Base-by-base conservation (phyloP, 2,888 invertebrate genomes). In the Dynastes tityus region DNA sequence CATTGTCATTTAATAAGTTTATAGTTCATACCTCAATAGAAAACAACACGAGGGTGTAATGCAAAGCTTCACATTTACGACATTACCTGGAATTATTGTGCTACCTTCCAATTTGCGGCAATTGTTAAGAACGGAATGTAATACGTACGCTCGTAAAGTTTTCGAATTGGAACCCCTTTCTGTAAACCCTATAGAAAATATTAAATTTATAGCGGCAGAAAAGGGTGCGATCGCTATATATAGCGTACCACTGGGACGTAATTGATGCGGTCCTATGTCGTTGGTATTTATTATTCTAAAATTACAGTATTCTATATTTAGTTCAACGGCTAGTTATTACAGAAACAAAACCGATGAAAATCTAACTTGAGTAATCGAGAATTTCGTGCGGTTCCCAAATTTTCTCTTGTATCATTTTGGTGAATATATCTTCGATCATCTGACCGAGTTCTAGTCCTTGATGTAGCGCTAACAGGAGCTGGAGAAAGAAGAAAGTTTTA, bases 221-320 rank as follows among this genome's bases (percentile, higher is more conserved):
- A 16, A 55, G 55, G 55, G 16, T 55, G 16, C 55, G n/a, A n/a
- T 16, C n/a, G n/a, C 63, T 29, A 58, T 11, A 63, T 63, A 37
- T 63, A 63, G 32, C 63, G 11, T 32, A 13, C 32, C 27, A 32
- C 2, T 32, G 32, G 32, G 63, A 61, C 32, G 63, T 29, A 63
- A 63, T 32, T 32, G 63, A 63, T 63, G 13, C 13, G 22, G 22
- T 58, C 16, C 22, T 5, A 9, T 63, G 27, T 8, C 13, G 29
- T 29, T 63, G 3, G 11, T 29, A 63, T 63, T 63, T 63, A 32
- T 63, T 29, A 63, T 63, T 29, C 29, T 63, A 29, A 32, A 63
- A 32, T 63, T 63, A 63, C 29, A 11, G 2, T 27, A 32, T 32
- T 63, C 13, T 63, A 32, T 11, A 29, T 63, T 13, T 58, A 58